These are phyloP conservation scores for Ammodytes marinus DNA, from an alignment of 2,113 vertebrate species.

Conservation along the genomic window DNA sequence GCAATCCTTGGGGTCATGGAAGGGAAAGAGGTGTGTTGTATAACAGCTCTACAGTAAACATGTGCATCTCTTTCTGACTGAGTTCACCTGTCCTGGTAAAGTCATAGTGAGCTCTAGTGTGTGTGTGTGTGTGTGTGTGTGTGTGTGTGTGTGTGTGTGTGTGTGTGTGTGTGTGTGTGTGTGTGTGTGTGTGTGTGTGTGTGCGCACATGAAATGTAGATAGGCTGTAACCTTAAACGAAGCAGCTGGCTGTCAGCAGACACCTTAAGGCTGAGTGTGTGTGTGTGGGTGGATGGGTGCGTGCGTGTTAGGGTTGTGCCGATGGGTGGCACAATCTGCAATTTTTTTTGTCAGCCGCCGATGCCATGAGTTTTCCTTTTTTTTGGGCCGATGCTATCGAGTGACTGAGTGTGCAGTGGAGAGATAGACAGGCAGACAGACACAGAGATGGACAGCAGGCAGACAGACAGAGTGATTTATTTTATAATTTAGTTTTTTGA, in stretches of 20 bases:
- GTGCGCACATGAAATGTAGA: conserved; percentile 47
- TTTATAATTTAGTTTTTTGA: no score
- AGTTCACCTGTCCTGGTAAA: conserved; percentile 49
- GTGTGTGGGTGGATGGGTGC: conserved; percentile 19
- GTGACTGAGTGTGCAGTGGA: no score
- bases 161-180: conserved; percentile 15
- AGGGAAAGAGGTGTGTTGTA: conserved; percentile 58
- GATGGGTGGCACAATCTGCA: no score
- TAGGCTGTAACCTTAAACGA: conserved; percentile 63
- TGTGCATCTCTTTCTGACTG: conserved; percentile 49
- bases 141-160: conserved; percentile 25
- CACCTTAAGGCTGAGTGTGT: conserved; percentile 53
- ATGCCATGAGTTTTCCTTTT: no score
- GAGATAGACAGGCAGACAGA: no score
- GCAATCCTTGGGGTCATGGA: conserved; percentile 59
- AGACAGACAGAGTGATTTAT: no score
- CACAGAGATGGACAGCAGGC: no score
- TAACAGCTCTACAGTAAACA: conserved; percentile 60
- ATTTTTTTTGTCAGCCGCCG: no score
- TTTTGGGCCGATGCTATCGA: no score
- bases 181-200: conserved; percentile 18
- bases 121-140: conserved; percentile 29
- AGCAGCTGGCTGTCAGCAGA: conserved; percentile 74
- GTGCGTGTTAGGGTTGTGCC: background rate
- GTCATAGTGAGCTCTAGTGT: conserved; percentile 20